Base-by-base conservation (phyloP, 2,113 vertebrate genomes). In the Osmerus eperlanus region DNA sequence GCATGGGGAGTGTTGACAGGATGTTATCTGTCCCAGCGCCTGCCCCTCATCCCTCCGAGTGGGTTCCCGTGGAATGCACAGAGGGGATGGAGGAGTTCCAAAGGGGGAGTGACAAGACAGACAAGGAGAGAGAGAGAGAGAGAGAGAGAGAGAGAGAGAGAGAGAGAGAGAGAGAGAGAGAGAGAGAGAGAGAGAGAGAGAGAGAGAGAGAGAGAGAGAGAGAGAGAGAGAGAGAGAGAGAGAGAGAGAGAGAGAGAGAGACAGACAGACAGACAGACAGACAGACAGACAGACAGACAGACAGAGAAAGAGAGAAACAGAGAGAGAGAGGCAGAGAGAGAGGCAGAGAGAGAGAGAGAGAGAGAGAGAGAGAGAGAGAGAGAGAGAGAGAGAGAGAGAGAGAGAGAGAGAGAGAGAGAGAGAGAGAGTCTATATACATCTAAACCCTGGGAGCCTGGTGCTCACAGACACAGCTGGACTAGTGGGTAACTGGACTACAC, bases 51-150 rank as follows among this genome's bases (percentile, higher is more conserved):
- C 89, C 76, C 76, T 82, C 61, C 47, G 81, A 91, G 88, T 89
- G 87, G 89, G 90, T 83, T 89, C 87, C 71, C 73, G 70, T 81
- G 89, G 90, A 92, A 93, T 92, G 91, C 84, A 86, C 74, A 74
- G 81, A 85, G 61, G 78, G 73, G 89, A 92, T 89, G 89, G 90
- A 90, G 84, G 79, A 84, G 84, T 86, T 91, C 87, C 86, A 90
- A 85, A 90, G 90, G 87, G 87, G 91, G 90, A 90, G 91, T 90
- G 92, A 88, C 90, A 51, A 61, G 28, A 69, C 75, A 78, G 67
- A 70, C 66, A 67, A 41, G 81, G 80, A 60, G 58, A 69, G 61
- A 72, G 36, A 55, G 28, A 69, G 76, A 78, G 65, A 70, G 68
- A 62, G 52, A 81, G 79, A 63, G 58, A 69, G 61, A 72, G 36